Conservation (phyloP, 2,888 invertebrate species). For the Ectropis crepuscularia region DNA sequence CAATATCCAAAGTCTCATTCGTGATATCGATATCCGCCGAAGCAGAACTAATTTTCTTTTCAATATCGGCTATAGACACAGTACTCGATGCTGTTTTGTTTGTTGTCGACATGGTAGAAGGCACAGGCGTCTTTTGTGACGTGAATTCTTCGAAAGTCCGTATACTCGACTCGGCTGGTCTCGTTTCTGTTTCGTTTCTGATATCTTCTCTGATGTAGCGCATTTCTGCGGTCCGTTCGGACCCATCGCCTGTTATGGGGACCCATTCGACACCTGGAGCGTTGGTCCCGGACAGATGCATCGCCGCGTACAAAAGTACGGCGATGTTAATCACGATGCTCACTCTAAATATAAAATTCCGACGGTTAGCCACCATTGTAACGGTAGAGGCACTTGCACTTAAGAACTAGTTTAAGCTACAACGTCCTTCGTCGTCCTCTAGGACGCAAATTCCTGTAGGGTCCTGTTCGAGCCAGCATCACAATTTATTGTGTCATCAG, state of each 20-base stretch:
- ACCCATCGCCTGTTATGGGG: conserved; percentile 68
- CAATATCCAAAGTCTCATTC: conserved; percentile 68
- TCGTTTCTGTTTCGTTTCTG: conserved; percentile 64
- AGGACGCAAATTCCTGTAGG: conserved; percentile 82
- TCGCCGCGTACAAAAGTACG: conserved; percentile 89
- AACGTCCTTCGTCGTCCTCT: conserved; percentile 84
- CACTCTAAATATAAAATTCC: conserved; percentile 90
- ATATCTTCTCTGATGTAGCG: conserved; percentile 61
- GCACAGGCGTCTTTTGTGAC: conserved; percentile 66
- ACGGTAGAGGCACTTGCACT: conserved; percentile 75
- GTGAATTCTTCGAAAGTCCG: conserved; percentile 65
- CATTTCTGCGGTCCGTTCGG: conserved; percentile 63
- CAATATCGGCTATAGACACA: conserved; percentile 64
- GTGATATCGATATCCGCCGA: conserved; percentile 65
- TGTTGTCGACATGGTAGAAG: conserved; percentile 70
- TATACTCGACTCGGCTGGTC: conserved; percentile 54
- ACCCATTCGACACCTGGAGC: conserved; percentile 68
- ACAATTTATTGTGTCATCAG: conserved; percentile 82
- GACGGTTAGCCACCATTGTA: conserved; percentile 77
- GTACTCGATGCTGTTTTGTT: conserved; percentile 78
- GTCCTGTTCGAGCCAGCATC: conserved; percentile 80
- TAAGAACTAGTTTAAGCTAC: conserved; percentile 62
- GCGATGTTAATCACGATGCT: conserved; percentile 90
- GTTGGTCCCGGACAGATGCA: conserved; percentile 81
- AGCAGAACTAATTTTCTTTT: conserved; percentile 66